Conservation (phyloP, 2,797 vertebrate species). For the Sebastes elongatus region DNA sequence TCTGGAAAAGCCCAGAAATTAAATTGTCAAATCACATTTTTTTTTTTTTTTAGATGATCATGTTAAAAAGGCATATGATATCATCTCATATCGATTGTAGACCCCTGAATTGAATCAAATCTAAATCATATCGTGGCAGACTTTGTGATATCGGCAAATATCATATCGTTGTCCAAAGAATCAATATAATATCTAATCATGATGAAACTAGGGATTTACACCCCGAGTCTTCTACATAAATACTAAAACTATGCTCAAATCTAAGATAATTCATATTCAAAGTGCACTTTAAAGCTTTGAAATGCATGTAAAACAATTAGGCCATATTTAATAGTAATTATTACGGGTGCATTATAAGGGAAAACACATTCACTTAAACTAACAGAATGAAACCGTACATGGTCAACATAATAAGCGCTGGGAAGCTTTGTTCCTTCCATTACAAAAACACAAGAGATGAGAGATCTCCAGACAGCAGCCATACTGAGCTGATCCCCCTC, state of each 20-base stretch:
- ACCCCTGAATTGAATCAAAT: no score
- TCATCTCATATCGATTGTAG: no score
- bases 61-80: no score
- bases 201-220: no score
- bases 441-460: constrained; percentile 62
- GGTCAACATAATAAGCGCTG: constrained; percentile 31
- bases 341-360: background rate
- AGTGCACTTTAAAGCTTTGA: background rate
- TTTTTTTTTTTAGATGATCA: no score
- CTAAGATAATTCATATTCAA: background rate
- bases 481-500: constrained; percentile 72
- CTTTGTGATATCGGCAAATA: no score
- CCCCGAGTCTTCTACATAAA: background rate
- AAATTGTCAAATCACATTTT: no score
- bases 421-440: constrained; percentile 56
- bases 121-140: no score
- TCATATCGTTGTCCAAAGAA: no score
- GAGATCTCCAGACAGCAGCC: constrained; percentile 76
- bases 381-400: constrained; percentile 27
- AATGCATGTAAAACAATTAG: background rate
- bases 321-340: background rate
- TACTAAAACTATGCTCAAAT: background rate
- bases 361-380: constrained; percentile 11
- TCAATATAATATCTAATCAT: no score
- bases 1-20: no score